Conservation (phyloP, 2,797 vertebrate genomes). For the Gambelia wislizenii region DNA sequence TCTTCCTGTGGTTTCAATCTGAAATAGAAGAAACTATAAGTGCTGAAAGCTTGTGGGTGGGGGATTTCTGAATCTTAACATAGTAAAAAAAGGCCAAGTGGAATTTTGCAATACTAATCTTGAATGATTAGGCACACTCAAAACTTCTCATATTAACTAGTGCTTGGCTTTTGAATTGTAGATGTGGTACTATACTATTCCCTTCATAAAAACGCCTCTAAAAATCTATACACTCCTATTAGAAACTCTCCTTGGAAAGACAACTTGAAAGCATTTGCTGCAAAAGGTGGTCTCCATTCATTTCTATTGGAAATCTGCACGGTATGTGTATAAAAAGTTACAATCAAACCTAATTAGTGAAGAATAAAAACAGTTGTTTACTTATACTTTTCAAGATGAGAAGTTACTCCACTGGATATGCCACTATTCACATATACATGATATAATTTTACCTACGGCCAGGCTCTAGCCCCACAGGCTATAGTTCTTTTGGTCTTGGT, state of each 20-base stretch:
- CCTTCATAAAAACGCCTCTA: background rate
- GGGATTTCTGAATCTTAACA: conserved; percentile 15
- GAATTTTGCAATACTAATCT: conserved; percentile 51
- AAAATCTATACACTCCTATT: conserved; percentile 39
- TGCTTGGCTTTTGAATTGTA: conserved; percentile 25
- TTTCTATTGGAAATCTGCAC: conserved; percentile 34
- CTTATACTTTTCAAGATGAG: conserved; percentile 15
- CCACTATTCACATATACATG: background rate
- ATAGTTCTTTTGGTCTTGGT: background rate
- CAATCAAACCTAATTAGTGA: background rate
- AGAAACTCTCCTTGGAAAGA: conserved; percentile 30
- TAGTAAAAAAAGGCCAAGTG: conserved; percentile 38
- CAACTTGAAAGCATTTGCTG: conserved; percentile 46
- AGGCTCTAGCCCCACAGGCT: conserved; percentile 25
- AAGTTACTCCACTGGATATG: conserved; percentile 16
- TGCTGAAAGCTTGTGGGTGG: background rate
- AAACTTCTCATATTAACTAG: conserved; percentile 40
- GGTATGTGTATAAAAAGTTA: background rate
- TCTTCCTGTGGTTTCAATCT: background rate
- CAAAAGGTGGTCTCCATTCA: conserved; percentile 36
- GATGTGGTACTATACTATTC: background rate
- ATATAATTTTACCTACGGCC: conserved; percentile 1
- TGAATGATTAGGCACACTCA: conserved; percentile 49
- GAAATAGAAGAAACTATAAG: conserved; percentile 1
- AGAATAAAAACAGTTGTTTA: background rate